phyloP scores from a whole-genome alignment of 1,140 invertebrate species.

The Andricus grossulariae region DNA sequence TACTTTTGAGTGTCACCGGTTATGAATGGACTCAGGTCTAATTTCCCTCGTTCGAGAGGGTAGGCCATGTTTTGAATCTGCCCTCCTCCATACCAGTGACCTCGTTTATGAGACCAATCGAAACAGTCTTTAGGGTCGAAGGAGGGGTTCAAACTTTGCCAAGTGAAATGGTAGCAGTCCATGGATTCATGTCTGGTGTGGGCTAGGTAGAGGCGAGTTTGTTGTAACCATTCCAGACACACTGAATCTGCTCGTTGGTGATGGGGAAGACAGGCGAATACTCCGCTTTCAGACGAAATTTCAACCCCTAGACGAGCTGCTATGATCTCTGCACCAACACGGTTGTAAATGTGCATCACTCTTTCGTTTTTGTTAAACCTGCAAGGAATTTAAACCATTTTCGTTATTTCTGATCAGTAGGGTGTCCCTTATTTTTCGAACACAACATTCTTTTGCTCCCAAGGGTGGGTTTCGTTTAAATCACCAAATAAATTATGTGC shows the following conservation, averaged over 20 bases:
- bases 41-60: constrained; percentile 84
- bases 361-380: constrained; percentile 88
- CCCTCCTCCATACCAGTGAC: constrained; percentile 89
- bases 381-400: constrained; percentile 33
- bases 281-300: constrained; percentile 73
- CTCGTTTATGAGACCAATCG: constrained; percentile 81
- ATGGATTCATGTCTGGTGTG: constrained; percentile 77
- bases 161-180: constrained; percentile 88
- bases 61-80: constrained; percentile 86
- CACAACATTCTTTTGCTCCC: too few species aligned
- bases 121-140: constrained; percentile 89
- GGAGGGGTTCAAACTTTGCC: constrained; percentile 82
- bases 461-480: too few species aligned
- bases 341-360: constrained; percentile 84
- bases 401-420: neutral
- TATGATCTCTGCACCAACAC: constrained; percentile 83
- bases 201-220: constrained; percentile 84
- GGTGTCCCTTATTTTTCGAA: too few species aligned
- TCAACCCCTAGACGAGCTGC: constrained; percentile 82
- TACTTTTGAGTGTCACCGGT: constrained; percentile 86
- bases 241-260: constrained; percentile 78
- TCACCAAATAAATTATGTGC: too few species aligned
- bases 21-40: constrained; percentile 86
- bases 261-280: constrained; percentile 83
- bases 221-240: constrained; percentile 88